These are phyloP conservation scores for Tolmerus cingulatus DNA, from an alignment of 2,888 invertebrate species.

Conservation along the genomic window DNA sequence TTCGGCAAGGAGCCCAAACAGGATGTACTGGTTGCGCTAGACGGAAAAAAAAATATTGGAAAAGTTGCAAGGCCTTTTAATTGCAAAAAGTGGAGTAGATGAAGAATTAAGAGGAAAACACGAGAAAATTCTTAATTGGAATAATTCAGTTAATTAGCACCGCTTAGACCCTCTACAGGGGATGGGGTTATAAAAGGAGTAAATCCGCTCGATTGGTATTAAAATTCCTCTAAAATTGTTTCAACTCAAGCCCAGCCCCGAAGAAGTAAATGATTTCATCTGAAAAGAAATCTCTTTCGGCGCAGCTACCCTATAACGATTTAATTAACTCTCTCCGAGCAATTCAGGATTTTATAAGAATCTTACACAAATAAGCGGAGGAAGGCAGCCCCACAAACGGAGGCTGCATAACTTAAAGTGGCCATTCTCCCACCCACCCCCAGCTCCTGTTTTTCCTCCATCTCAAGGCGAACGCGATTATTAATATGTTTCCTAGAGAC, in stretches of 20 bases:
- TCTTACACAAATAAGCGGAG: neutral
- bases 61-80: neutral
- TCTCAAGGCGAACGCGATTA: neutral
- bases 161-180: neutral
- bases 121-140: neutral
- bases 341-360: neutral
- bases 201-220: neutral
- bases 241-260: neutral
- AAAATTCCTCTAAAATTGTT: conserved; percentile 9
- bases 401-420: neutral
- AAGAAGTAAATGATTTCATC: conserved; percentile 28
- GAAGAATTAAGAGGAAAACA: neutral
- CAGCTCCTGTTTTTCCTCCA: neutral
- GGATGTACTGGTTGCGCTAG: neutral
- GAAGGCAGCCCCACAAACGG: neutral
- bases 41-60: neutral
- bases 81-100: neutral
- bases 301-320: conserved; percentile 41
- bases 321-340: conserved; percentile 42
- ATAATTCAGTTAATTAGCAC: neutral
- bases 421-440: neutral
- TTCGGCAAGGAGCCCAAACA: neutral
- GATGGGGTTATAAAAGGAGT: neutral
- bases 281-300: conserved; percentile 41
- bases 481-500: conserved; percentile 23